Base-by-base conservation (phyloP, 92 coral and sea anemone genomes). In the Parazoanthus darwini region DNA sequence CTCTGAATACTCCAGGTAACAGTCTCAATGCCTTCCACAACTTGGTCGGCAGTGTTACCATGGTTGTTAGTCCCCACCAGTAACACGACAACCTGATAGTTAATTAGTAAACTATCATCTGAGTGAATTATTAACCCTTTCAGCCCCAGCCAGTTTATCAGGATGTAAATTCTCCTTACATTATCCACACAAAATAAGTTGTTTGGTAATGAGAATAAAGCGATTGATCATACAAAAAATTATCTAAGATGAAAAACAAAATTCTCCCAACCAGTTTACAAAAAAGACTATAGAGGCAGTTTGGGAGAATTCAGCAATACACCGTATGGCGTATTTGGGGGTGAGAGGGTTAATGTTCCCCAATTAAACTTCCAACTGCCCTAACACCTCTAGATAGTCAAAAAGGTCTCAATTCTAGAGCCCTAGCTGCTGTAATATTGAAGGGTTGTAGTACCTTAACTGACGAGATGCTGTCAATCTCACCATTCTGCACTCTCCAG, bases 401-500 rank as follows among this genome's bases (percentile, higher is more conserved):
- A 13, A 54, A 54, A 15, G 5, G 74, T n/a, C 13, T 70, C 37
- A n/a, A 70, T n/a, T 70, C 37, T 25, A n/a, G 4, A 37, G 7
- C 15, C 13, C 35, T 70, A 0, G 8, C 1, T 7, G 37, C 6
- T 63, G 26, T 76, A 29, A 29, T 72, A 72, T 8, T 72, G 38
- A 33, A 4, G 3, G 36, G 7, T 8, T 14, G 13, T 43, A 9
- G 36, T 58, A 95, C 98, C 98, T 96, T 96, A 4, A 98, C 94
- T 29, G 87, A 54, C 3, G 59, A 86, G 1, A 95, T 58, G 2
- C 56, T 79, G 54, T 95, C 96, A 76, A 97, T 86, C 87, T 97
- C 99, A 7, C 98, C 99, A 91, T 95, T 92, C 86, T 95, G 95
- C 86, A 95, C 74, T 81, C 99, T 95, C 99, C 99, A 97, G 18